Percentiles rank a stretch among this genome's conserved stretches.
Conservation (phyloP, 1,140 invertebrate genomes). For the Marisa cornuarietis region DNA sequence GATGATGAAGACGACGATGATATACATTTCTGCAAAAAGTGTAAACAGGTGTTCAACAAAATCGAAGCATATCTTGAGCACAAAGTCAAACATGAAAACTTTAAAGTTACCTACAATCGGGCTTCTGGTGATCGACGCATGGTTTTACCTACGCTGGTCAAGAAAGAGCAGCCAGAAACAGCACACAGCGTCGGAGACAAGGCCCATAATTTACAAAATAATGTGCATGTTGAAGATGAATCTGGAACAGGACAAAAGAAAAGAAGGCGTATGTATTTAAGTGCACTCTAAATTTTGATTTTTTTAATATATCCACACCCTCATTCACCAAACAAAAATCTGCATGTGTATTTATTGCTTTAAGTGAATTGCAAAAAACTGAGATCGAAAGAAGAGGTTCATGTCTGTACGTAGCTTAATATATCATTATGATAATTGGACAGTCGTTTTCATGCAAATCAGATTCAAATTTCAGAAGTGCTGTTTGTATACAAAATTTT, state of each 20-base stretch:
- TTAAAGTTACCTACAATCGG: conserved; percentile 44
- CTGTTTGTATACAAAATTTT: too few species aligned
- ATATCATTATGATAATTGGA: too few species aligned
- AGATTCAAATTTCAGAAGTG: too few species aligned
- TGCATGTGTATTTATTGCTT: too few species aligned
- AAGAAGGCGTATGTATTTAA: neutral
- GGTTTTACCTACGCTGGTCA: conserved; percentile 43
- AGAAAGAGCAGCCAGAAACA: conserved; percentile 31
- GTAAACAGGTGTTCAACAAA: conserved; percentile 50
- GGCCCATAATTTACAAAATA: conserved; percentile 15
- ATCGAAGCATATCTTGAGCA: conserved; percentile 52
- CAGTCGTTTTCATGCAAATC: too few species aligned
- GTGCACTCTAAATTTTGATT: too few species aligned
- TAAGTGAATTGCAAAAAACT: too few species aligned
- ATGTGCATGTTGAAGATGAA: neutral
- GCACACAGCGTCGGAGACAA: neutral
- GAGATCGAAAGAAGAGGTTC: too few species aligned
- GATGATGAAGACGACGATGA: conserved; percentile 50
- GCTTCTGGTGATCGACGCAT: conserved; percentile 36
- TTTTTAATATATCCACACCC: too few species aligned
- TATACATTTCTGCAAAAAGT: conserved; percentile 51
- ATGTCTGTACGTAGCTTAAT: too few species aligned
- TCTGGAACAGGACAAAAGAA: conserved; percentile 1
- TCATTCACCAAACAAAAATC: too few species aligned
- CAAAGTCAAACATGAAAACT: conserved; percentile 55